Conservation (phyloP, 2,888 invertebrate genomes). For the Kryphioiulus occultus region DNA sequence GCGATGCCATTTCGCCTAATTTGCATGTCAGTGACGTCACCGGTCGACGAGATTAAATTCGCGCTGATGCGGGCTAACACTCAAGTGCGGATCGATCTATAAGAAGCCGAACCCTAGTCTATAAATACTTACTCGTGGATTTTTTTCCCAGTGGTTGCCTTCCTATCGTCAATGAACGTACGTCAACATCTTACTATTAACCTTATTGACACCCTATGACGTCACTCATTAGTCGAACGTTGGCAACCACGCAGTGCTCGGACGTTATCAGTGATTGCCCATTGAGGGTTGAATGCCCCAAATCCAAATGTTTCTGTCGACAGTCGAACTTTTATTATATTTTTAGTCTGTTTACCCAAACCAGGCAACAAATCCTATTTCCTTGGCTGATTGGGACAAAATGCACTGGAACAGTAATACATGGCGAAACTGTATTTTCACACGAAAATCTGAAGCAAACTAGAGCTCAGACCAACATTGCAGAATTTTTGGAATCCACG, state of each 20-base stretch:
- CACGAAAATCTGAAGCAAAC: too few relatives aligned
- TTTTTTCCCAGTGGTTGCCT: background rate
- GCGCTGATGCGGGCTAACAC: background rate
- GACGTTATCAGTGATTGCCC: background rate
- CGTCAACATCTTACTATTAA: slow-evolving; percentile 1
- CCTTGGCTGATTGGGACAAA: too few relatives aligned
- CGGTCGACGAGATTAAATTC: background rate
- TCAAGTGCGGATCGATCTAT: slow-evolving; percentile 14
- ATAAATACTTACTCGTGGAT: background rate
- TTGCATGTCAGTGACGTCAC: background rate
- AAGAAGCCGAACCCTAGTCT: background rate
- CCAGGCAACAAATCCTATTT: too few relatives aligned
- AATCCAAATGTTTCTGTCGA: background rate
- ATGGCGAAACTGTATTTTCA: too few relatives aligned
- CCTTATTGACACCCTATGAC: background rate
- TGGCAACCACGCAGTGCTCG: background rate
- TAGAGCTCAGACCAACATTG: too few relatives aligned
- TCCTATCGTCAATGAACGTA: background rate
- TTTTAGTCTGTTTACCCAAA: too few relatives aligned
- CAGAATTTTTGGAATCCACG: too few relatives aligned
- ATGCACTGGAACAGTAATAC: too few relatives aligned
- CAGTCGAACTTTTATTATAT: too few relatives aligned
- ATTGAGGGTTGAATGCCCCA: background rate
- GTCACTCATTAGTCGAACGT: background rate
- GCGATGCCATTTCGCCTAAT: background rate